Evolutionary conservation across 2,797 vertebrate species (phyloP).

Genomic region (Glossophaga mutica): DNA sequence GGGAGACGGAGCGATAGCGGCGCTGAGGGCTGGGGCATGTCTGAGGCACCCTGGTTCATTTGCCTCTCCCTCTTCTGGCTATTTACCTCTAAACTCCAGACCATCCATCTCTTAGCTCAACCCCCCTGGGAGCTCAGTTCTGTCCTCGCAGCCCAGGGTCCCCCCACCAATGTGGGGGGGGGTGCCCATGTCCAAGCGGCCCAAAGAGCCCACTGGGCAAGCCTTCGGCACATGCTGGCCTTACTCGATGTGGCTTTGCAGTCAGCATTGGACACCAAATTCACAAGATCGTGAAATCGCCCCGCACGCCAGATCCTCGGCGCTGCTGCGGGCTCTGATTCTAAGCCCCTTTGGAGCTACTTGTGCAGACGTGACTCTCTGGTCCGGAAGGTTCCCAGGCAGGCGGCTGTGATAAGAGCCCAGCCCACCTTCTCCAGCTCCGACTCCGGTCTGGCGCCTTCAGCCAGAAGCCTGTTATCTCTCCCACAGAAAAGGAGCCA

Average conservation of each 20-base stretch:
- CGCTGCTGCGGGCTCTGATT: not conserved
- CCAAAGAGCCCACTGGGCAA: not conserved
- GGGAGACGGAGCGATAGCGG: fast-evolving
- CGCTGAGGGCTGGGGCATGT: fast-evolving
- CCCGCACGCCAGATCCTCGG: not conserved
- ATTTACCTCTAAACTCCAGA: not conserved
- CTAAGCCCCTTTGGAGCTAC: not conserved
- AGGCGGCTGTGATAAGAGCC: not conserved
- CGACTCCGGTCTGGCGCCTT: not conserved
- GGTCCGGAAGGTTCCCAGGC: not conserved
- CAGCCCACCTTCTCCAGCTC: fast-evolving
- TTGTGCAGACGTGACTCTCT: not conserved
- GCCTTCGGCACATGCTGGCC: not conserved
- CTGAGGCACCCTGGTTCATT: not conserved
- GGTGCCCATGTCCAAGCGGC: fast-evolving
- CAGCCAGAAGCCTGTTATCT: fast-evolving
- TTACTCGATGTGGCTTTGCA: fast-evolving
- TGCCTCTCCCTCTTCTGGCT: not conserved
- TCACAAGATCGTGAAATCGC: not conserved
- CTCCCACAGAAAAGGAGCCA: not conserved
- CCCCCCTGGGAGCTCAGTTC: not conserved
- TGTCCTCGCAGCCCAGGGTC: not conserved
- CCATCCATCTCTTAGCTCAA: not conserved
- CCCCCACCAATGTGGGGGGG: not conserved
- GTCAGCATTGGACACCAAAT: not conserved